Conservation (phyloP, 2,888 invertebrate species). For the Spodoptera exigua region DNA sequence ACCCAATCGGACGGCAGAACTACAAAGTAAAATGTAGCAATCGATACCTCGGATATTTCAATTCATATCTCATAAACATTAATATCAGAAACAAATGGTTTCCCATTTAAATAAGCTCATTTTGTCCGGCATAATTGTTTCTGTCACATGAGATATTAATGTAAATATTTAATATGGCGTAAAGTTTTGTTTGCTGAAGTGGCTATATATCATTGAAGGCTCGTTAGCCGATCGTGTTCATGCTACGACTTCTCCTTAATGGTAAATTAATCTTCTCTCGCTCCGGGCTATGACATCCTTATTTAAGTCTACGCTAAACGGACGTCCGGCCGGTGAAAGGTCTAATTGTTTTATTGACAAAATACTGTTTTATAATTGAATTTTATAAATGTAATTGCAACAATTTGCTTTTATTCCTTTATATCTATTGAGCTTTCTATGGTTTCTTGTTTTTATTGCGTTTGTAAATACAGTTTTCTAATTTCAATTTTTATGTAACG, state of each 20-base stretch:
- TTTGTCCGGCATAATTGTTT: constrained; percentile 58
- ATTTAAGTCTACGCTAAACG: constrained; percentile 71
- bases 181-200: constrained; percentile 55
- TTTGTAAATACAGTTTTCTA: constrained; percentile 7
- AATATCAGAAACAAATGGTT: constrained; percentile 52
- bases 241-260: constrained; percentile 59
- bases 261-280: constrained; percentile 68
- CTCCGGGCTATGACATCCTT: constrained; percentile 76
- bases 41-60: constrained; percentile 46
- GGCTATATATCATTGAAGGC: constrained; percentile 59
- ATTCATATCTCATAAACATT: constrained; percentile 46
- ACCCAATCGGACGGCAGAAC: constrained; percentile 10
- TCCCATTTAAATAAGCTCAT: constrained; percentile 58
- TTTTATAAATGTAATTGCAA: constrained; percentile 14
- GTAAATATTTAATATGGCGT: constrained; percentile 60
- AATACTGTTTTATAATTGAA: constrained; percentile 49
- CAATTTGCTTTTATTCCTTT: constrained; percentile 46
- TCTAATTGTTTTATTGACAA: constrained; percentile 73
- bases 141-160: constrained; percentile 57
- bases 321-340: constrained; percentile 81
- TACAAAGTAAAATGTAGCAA: constrained; percentile 35
- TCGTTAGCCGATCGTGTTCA: constrained; percentile 60
- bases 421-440: constrained; percentile 45
- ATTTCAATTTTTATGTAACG: neutral
- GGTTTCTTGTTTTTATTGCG: constrained; percentile 9